phyloP scores from a whole-genome alignment of 1,140 invertebrate genomes.

The Dendrolimus kikuchii region DNA sequence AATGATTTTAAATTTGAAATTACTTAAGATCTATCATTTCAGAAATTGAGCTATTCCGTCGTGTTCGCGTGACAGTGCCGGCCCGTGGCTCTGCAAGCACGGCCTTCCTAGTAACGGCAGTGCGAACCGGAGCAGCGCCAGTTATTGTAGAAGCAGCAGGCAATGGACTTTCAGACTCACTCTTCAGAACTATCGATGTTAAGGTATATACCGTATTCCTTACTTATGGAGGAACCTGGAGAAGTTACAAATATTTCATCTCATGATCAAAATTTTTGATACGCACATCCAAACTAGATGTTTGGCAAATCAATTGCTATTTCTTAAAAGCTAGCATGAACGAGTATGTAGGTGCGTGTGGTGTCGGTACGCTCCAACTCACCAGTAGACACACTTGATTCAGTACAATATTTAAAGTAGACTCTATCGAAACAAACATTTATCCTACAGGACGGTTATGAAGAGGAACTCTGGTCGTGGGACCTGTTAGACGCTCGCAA shows the following conservation, averaged over 20 bases:
- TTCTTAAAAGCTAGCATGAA: too few relatives aligned
- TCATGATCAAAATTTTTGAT: too few relatives aligned
- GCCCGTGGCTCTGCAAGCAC: slow-evolving; percentile 47
- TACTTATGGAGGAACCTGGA: not conserved
- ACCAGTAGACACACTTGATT: too few relatives aligned
- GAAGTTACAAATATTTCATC: too few relatives aligned
- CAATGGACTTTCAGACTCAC: slow-evolving; percentile 51
- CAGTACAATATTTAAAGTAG: too few relatives aligned
- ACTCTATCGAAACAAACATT: not conserved
- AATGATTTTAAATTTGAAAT: not conserved
- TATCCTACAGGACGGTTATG: slow-evolving; percentile 40
- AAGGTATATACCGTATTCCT: slow-evolving; percentile 22
- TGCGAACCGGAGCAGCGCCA: slow-evolving; percentile 41
- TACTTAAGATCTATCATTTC: too few relatives aligned
- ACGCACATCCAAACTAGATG: not conserved
- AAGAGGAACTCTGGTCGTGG: slow-evolving; percentile 51
- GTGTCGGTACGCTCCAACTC: too few relatives aligned
- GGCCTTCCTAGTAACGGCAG: slow-evolving; percentile 58
- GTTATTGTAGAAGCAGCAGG: slow-evolving; percentile 55
- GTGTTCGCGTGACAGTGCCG: slow-evolving; percentile 42
- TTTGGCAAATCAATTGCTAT: too few relatives aligned
- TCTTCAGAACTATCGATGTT: slow-evolving; percentile 52
- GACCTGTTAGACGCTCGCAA: slow-evolving; percentile 41
- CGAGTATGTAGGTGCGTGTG: too few relatives aligned
- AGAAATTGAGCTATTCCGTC: slow-evolving; percentile 63